Evolutionary conservation across 2,113 vertebrate species (phyloP).

Genomic region (Zapus hudsonius): DNA sequence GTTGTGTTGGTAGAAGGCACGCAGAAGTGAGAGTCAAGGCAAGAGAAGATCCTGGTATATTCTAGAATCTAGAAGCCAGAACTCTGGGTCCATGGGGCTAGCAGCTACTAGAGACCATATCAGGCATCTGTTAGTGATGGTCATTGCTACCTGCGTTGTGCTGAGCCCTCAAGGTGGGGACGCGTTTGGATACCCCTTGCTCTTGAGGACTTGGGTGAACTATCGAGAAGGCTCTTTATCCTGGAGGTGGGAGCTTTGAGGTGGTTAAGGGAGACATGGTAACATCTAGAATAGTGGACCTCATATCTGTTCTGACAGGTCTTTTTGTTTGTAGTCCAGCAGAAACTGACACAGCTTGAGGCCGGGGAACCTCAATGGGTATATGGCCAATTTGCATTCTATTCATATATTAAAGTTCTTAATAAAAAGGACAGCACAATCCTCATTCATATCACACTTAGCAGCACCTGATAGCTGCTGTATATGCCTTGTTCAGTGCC

Average conservation of each 20-base stretch:
- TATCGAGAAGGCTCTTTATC: slow-evolving; percentile 18
- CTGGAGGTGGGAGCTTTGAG: background rate
- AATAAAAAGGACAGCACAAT: background rate
- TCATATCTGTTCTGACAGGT: slow-evolving; percentile 7
- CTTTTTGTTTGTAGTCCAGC: background rate
- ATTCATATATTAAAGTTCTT: no score
- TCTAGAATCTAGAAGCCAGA: background rate
- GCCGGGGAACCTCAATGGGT: no score
- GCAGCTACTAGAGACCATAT: background rate
- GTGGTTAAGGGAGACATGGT: background rate
- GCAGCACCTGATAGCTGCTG: background rate
- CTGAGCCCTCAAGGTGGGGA: background rate
- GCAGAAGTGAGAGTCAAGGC: background rate
- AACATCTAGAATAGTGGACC: background rate
- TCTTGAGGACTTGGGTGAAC: background rate
- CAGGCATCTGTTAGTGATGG: background rate
- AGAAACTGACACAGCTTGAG: background rate
- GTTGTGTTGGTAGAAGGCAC: background rate
- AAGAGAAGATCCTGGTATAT: background rate
- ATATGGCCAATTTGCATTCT: no score
- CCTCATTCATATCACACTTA: background rate
- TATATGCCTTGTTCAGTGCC: slow-evolving; percentile 9
- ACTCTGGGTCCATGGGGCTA: background rate
- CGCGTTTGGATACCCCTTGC: background rate
- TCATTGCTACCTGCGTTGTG: background rate